phyloP scores from a whole-genome alignment of 2,888 invertebrate species.

The Plagiodera versicolora region DNA sequence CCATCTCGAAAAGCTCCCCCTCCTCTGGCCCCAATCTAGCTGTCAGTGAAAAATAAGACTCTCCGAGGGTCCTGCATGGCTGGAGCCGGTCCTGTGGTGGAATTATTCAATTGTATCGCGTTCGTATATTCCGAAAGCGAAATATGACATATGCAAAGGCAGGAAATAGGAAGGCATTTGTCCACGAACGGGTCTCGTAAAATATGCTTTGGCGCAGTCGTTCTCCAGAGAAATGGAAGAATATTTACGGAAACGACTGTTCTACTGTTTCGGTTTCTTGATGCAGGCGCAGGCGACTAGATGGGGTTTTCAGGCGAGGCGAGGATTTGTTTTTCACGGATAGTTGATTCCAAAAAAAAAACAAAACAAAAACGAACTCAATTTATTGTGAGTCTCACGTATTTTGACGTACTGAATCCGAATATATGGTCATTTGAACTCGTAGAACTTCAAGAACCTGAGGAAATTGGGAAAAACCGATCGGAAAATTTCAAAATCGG shows the following conservation, averaged over 20 bases:
- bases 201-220: slow-evolving; percentile 27
- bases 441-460: too few relatives aligned
- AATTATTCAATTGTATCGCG: too few relatives aligned
- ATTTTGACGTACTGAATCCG: too few relatives aligned
- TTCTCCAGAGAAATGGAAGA: slow-evolving; percentile 16
- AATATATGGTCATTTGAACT: too few relatives aligned
- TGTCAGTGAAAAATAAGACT: too few relatives aligned
- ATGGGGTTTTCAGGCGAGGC: slow-evolving; percentile 11
- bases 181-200: slow-evolving; percentile 23
- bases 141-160: slow-evolving; percentile 23
- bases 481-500: too few relatives aligned
- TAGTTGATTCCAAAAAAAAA: background rate
- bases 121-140: background rate
- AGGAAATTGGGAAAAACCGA: too few relatives aligned
- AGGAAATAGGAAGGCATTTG: slow-evolving; percentile 24
- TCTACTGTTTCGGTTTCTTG: slow-evolving; percentile 17
- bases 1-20: background rate
- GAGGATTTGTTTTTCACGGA: background rate
- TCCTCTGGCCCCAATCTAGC: background rate
- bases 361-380: too few relatives aligned
- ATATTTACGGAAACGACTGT: slow-evolving; percentile 24
- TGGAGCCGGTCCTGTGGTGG: too few relatives aligned
- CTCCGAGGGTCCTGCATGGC: too few relatives aligned
- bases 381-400: too few relatives aligned
- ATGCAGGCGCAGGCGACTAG: slow-evolving; percentile 3